These are phyloP conservation scores for Morone saxatilis DNA, from an alignment of 2,113 vertebrate genomes.

Conservation along the genomic window DNA sequence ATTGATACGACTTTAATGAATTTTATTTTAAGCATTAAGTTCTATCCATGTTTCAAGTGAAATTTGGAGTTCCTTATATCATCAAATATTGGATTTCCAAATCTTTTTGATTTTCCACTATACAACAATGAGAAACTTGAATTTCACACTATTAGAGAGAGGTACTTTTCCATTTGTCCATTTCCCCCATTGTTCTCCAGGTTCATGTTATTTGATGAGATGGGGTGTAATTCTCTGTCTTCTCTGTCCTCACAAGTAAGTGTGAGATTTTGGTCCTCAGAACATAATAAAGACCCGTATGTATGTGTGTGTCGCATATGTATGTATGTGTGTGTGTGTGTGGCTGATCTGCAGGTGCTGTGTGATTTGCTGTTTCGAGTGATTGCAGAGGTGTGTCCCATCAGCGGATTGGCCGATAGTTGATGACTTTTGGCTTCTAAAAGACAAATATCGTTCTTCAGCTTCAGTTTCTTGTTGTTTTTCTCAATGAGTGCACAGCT, in stretches of 20 bases:
- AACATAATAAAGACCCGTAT: not conserved
- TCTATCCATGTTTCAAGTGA: not conserved
- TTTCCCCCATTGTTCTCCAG: too few relatives aligned
- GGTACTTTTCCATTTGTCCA: not conserved
- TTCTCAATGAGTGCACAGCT: not conserved
- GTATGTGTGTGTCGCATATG: not conserved
- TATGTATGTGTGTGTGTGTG: not conserved
- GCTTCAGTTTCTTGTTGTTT: not conserved
- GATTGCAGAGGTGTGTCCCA: slow-evolving; percentile 52
- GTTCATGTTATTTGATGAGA: too few relatives aligned
- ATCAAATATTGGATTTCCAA: not conserved
- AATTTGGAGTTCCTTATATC: not conserved
- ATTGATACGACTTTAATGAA: not conserved
- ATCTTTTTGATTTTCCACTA: not conserved
- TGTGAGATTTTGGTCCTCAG: not conserved
- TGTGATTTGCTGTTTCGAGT: slow-evolving; percentile 40
- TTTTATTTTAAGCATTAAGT: not conserved
- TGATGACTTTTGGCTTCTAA: slow-evolving; percentile 2
- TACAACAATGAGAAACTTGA: not conserved
- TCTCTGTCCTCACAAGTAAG: slow-evolving; percentile 2
- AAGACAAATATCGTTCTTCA: not conserved
- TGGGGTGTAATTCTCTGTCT: not conserved
- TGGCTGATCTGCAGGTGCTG: slow-evolving; percentile 15
- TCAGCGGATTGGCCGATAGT: slow-evolving; percentile 41
- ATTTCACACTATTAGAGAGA: not conserved